These are phyloP conservation scores for Chloroclysta siterata DNA, from an alignment of 2,888 invertebrate species.

Conservation along the genomic window DNA sequence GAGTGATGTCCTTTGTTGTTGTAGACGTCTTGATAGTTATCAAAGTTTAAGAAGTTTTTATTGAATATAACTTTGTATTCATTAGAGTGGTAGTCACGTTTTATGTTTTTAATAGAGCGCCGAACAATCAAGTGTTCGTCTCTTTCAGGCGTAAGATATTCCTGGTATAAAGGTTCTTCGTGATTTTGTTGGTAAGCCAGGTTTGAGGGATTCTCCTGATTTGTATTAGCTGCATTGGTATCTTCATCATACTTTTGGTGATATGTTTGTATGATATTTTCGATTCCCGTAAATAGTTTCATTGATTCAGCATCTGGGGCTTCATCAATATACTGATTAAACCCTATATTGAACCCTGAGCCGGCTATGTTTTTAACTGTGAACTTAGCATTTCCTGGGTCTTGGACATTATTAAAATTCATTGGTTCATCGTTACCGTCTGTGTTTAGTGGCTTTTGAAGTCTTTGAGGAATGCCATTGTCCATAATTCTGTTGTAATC, in stretches of 20 bases:
- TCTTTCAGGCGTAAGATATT: conserved; percentile 18
- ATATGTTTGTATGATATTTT: conserved; percentile 65
- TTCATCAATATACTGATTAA: conserved; percentile 70
- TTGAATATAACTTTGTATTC: conserved; percentile 56
- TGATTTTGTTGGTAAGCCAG: conserved; percentile 13
- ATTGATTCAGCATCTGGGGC: conserved; percentile 69
- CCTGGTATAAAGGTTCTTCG: conserved; percentile 24
- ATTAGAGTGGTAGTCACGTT: conserved; percentile 57
- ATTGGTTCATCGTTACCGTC: conserved; percentile 46
- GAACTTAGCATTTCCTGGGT: conserved; percentile 63
- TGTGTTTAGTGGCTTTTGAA: conserved; percentile 66
- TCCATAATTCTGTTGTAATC: conserved; percentile 59
- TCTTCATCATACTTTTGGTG: conserved; percentile 59
- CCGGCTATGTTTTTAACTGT: conserved; percentile 70
- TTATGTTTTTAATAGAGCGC: conserved; percentile 45
- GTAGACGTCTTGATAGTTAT: conserved; percentile 56
- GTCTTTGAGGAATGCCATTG: conserved; percentile 65
- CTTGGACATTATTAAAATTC: conserved; percentile 46
- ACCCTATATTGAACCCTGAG: conserved; percentile 71
- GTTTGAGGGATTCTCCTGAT: conserved; percentile 4
- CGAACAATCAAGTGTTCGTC: conserved; percentile 50
- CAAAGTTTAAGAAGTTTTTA: conserved; percentile 50
- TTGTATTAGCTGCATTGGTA: conserved; percentile 15
- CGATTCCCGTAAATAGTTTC: conserved; percentile 67
- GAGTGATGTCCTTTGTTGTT: conserved; percentile 36